phyloP scores from a whole-genome alignment of 2,888 invertebrate genomes.

The Netelia virgata region DNA sequence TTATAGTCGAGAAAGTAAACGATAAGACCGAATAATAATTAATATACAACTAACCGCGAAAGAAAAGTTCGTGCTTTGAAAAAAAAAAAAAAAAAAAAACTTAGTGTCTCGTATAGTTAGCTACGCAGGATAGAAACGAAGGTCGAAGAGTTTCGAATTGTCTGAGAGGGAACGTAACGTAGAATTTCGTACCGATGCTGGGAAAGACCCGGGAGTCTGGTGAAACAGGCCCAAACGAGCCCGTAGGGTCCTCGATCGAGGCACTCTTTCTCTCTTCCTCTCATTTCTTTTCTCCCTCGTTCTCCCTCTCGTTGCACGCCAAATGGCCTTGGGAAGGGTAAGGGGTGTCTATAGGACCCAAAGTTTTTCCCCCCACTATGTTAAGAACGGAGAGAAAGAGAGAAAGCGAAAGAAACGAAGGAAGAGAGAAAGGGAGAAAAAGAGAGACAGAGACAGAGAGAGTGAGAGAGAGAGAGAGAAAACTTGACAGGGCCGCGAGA shows the following conservation, averaged over 20 bases:
- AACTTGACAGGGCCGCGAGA: conserved; percentile 43
- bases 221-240: conserved; percentile 58
- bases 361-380: conserved; percentile 48
- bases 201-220: conserved; percentile 47
- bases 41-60: neutral
- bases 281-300: conserved; percentile 42
- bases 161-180: conserved; percentile 38
- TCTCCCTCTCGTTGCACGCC: conserved; percentile 56
- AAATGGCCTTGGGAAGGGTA: conserved; percentile 68
- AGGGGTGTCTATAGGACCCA: conserved; percentile 61
- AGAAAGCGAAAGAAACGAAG: conserved; percentile 24
- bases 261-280: conserved; percentile 28
- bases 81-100: neutral
- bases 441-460: neutral
- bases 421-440: conserved; percentile 10
- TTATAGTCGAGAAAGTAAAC: neutral
- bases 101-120: neutral
- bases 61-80: neutral
- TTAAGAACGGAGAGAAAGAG: conserved; percentile 15
- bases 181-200: conserved; percentile 55
- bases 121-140: conserved; percentile 5
- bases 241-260: conserved; percentile 61
- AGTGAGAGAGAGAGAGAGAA: neutral
- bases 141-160: conserved; percentile 10
- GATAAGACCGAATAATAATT: neutral